phyloP scores from a whole-genome alignment of 1,140 invertebrate genomes.

The Drosophila equinoxialis region DNA sequence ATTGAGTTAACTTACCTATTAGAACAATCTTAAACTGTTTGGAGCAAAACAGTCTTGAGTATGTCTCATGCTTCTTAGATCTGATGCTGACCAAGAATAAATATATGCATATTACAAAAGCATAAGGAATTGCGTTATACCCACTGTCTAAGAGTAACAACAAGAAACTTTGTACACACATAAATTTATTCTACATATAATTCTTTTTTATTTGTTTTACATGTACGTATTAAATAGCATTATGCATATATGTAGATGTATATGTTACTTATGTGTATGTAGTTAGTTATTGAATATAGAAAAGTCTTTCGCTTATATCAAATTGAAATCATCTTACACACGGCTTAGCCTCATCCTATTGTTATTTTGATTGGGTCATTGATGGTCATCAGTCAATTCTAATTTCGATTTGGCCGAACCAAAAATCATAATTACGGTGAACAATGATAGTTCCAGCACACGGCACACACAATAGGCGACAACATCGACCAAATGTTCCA shows the following conservation, averaged over 20 bases:
- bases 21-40: too few species aligned
- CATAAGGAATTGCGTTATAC: too few species aligned
- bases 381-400: constrained; percentile 31
- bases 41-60: too few species aligned
- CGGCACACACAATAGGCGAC: constrained; percentile 74
- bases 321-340: neutral
- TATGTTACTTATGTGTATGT: neutral
- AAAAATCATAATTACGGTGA: constrained; percentile 74
- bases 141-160: too few species aligned
- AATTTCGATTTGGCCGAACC: constrained; percentile 53
- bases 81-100: too few species aligned
- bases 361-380: constrained; percentile 28
- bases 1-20: too few species aligned
- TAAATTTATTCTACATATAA: constrained; percentile 12
- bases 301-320: constrained; percentile 10
- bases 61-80: too few species aligned
- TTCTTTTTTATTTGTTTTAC: constrained; percentile 1
- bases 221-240: neutral
- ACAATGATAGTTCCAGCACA: constrained; percentile 64
- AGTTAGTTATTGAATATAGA: neutral
- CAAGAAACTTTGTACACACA: neutral
- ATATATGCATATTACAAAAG: too few species aligned
- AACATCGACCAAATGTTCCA: constrained; percentile 67
- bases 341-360: constrained; percentile 1
- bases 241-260: neutral